Base-by-base conservation (phyloP, 2,888 invertebrate species). In the Xanthorhoe designata region DNA sequence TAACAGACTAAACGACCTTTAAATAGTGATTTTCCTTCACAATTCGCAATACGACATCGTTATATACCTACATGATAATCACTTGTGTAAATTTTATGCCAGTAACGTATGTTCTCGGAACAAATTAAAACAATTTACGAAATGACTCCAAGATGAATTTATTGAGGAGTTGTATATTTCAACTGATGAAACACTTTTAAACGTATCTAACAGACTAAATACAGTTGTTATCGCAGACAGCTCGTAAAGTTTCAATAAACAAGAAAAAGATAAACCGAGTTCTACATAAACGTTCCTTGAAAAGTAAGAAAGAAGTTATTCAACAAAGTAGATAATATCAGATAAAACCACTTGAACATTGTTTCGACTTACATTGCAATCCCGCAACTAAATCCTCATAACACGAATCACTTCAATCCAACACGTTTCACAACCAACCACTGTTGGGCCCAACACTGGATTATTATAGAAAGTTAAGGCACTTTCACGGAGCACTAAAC, bases 391-490 rank as follows among this genome's bases (percentile, higher is more conserved):
- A 63, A 60, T 63, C 60, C 54, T 38, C 17, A 59, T 58, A 50
- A 50, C 66, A 67, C 59, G 51, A 56, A 32, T 13, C 68, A 68
- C 68, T 64, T 68, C 61, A 68, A 64, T 68, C 63, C 64, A 53
- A 38, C 7, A 50, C 35, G 13, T 24, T 18, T 42, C 58, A 10
- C 54, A 24, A 35, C 53, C 32, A 61, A 64, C 61, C 62, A 47
- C 59, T 51, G 45, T 57, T 47, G 56, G 56, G n/a, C 35, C 47
- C 54, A 55, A 51, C 64, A 71, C 68, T 70, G 69, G 63, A 45
- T 78, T 84, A 78, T 78, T 76, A 72, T 86, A 87, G 88, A 89
- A 89, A 89, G 87, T 83, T 71, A 77, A 74, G 62, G 73, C 78
- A 85, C 87, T 87, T 88, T 88, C 85, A 81, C 87, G 55, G 55